Evolutionary conservation across 2,797 vertebrate species (phyloP).

Genomic region (Lithobates sylvaticus): DNA sequence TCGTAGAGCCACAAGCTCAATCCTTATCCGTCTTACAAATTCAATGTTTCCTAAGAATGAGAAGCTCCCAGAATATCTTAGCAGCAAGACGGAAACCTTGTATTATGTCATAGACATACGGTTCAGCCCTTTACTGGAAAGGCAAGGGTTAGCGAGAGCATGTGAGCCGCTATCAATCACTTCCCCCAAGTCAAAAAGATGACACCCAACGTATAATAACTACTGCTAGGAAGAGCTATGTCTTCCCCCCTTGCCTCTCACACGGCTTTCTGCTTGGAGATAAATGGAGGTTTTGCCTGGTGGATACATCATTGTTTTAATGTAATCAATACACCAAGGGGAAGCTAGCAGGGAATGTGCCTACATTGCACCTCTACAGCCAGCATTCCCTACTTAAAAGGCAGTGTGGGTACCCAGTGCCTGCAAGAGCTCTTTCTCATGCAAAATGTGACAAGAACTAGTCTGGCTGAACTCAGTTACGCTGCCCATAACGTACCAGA

Average conservation of each 20-base stretch:
- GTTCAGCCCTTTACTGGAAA: conserved; percentile 47
- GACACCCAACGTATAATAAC: conserved; percentile 35
- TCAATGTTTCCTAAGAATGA: background rate
- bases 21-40: no score
- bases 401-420: background rate
- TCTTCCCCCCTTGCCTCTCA: conserved; percentile 14
- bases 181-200: conserved; percentile 26
- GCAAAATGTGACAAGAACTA: conserved; percentile 26
- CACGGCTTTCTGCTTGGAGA: conserved; percentile 17
- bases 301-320: conserved; percentile 51
- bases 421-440: conserved; percentile 6
- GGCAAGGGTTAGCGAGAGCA: conserved; percentile 35
- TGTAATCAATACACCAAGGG: conserved; percentile 34
- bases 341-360: conserved; percentile 12
- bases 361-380: conserved; percentile 36
- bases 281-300: conserved; percentile 45
- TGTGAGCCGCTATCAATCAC: conserved; percentile 29
- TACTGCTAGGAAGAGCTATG: conserved; percentile 18
- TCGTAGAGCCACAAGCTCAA: no score
- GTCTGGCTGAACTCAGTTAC: conserved; percentile 16
- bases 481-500: background rate
- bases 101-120: conserved; percentile 37
- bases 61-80: background rate
- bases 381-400: background rate
- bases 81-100: background rate